These are phyloP conservation scores for Lindbergichthys nudifrons DNA, from an alignment of 2,797 vertebrate genomes.

Conservation along the genomic window DNA sequence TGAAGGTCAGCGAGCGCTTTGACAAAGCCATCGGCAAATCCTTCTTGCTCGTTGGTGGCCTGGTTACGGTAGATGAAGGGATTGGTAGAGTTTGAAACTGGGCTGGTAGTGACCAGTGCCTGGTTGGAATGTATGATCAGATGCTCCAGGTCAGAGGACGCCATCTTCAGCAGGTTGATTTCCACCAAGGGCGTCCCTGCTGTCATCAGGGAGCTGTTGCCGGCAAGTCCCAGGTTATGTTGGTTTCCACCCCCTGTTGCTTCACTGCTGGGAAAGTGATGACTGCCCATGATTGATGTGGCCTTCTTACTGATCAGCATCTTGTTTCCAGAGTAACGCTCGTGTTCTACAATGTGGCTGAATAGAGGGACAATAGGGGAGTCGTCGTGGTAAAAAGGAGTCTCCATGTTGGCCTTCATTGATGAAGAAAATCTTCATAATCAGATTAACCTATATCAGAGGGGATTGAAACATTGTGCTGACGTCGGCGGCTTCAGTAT, in stretches of 20 bases:
- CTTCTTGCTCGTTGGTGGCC: constrained; percentile 90
- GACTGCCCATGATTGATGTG: constrained; percentile 55
- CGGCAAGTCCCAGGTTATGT: constrained; percentile 61
- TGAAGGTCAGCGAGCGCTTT: constrained; percentile 91
- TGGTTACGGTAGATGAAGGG: constrained; percentile 76
- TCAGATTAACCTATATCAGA: constrained; percentile 75
- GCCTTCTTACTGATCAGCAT: constrained; percentile 82
- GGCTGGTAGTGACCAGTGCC: constrained; percentile 82
- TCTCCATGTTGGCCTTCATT: constrained; percentile 80
- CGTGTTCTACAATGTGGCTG: constrained; percentile 78
- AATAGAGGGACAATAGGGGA: constrained; percentile 68
- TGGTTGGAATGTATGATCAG: constrained; percentile 86
- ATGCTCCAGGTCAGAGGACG: constrained; percentile 83
- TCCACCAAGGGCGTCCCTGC: constrained; percentile 54
- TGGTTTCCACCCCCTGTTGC: constrained; percentile 56
- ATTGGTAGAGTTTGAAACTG: constrained; percentile 64
- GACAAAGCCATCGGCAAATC: constrained; percentile 91
- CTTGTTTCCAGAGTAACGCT: constrained; percentile 81
- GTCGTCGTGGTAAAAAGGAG: constrained; percentile 86
- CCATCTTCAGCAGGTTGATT: constrained; percentile 82
- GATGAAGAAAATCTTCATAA: constrained; percentile 78
- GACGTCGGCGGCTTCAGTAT: constrained; percentile 55
- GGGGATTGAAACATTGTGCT: constrained; percentile 65
- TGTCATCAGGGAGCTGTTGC: constrained; percentile 71
- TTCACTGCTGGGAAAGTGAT: constrained; percentile 61